phyloP scores from a whole-genome alignment of 2,113 vertebrate species.

The Agapornis roseicollis region DNA sequence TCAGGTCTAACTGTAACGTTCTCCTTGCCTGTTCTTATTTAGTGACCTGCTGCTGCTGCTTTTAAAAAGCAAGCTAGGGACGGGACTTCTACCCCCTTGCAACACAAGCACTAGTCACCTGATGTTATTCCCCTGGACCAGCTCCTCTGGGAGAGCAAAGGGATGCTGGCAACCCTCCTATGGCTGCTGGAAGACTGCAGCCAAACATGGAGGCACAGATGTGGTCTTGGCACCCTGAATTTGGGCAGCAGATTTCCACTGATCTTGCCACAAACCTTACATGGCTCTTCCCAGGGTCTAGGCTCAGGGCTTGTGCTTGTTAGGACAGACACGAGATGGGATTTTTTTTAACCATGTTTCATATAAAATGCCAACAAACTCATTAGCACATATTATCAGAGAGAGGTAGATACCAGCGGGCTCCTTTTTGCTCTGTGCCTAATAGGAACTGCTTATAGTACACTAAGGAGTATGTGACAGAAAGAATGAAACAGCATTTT shows the following conservation, averaged over 20 bases:
- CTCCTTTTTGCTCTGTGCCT: background rate
- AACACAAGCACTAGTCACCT: background rate
- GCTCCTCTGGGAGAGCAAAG: background rate
- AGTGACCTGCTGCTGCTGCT: background rate
- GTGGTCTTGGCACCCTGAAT: background rate
- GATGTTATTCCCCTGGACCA: background rate
- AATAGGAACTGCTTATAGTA: background rate
- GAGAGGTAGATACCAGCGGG: background rate
- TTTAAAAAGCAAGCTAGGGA: background rate
- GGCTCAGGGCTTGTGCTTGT: background rate
- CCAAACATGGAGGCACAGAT: background rate
- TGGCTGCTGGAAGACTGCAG: background rate
- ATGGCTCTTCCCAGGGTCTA: background rate
- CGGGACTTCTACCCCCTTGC: fast-evolving
- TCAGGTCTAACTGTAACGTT: background rate
- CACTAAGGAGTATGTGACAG: background rate
- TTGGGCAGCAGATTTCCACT: background rate
- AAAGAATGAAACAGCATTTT: background rate
- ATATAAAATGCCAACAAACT: background rate
- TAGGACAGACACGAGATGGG: background rate
- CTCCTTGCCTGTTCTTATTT: background rate
- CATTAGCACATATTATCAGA: background rate
- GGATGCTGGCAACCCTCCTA: background rate
- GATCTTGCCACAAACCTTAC: fast-evolving
- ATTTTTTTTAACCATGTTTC: background rate